phyloP scores from a whole-genome alignment of 2,888 invertebrate species.

The Venusia cambrica region DNA sequence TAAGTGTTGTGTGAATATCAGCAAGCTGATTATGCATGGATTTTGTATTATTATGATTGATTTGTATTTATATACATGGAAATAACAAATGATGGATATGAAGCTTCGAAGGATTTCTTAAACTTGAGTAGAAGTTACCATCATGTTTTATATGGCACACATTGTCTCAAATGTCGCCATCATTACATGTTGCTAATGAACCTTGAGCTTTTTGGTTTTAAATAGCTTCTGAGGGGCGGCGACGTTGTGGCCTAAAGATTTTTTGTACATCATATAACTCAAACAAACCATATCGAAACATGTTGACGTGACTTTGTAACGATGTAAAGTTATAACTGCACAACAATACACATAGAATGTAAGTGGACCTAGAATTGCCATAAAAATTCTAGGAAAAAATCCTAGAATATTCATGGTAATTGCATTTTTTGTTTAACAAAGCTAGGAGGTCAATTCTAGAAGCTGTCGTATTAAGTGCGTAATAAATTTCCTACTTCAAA shows the following conservation, averaged over 20 bases:
- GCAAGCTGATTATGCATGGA: too few relatives aligned
- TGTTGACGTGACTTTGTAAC: conserved; percentile 58
- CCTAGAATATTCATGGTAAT: conserved; percentile 40
- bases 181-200: conserved; percentile 79
- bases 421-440: conserved; percentile 43
- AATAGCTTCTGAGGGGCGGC: conserved; percentile 73
- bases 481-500: conserved; percentile 63
- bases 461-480: conserved; percentile 63
- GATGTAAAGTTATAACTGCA: conserved; percentile 36
- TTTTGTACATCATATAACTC: conserved; percentile 64
- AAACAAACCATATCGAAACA: conserved; percentile 65
- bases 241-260: conserved; percentile 51
- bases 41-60: too few relatives aligned
- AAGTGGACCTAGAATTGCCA: conserved; percentile 32
- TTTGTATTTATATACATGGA: too few relatives aligned
- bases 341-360: conserved; percentile 30
- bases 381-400: conserved; percentile 41
- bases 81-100: too few relatives aligned
- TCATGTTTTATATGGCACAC: conserved; percentile 44
- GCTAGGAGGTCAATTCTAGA: conserved; percentile 63
- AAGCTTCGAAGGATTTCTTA: neutral
- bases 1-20: too few relatives aligned
- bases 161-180: conserved; percentile 67
- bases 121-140: neutral
- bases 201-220: conserved; percentile 75